phyloP scores from a whole-genome alignment of 2,113 vertebrate genomes.

The Ptyas mucosa region DNA sequence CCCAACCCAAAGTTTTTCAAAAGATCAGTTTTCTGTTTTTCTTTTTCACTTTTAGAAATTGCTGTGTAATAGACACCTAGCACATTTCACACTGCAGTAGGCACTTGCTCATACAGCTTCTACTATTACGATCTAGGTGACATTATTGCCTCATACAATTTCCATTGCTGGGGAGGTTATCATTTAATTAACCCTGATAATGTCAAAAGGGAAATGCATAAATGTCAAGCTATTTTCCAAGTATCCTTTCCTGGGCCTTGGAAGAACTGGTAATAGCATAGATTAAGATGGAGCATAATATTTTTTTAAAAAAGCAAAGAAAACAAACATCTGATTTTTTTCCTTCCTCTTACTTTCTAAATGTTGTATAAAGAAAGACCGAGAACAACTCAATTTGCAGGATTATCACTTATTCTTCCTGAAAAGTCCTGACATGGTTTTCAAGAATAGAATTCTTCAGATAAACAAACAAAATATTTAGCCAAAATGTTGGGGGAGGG shows the following conservation, averaged over 20 bases:
- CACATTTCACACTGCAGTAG: constrained; percentile 40
- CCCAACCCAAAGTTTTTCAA: constrained; percentile 7
- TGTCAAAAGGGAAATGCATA: constrained; percentile 61
- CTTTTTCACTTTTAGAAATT: constrained; percentile 27
- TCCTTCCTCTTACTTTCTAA: neutral
- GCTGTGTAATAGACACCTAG: constrained; percentile 19
- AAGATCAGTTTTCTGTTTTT: constrained; percentile 12
- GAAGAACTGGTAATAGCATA: constrained; percentile 26
- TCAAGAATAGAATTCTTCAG: neutral
- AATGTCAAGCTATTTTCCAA: constrained; percentile 58
- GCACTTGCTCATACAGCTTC: constrained; percentile 19
- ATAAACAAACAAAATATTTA: neutral
- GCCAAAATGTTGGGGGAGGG: neutral
- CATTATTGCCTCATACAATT: constrained; percentile 41
- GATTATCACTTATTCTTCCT: neutral
- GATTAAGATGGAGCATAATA: constrained; percentile 27
- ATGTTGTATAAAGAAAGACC: neutral
- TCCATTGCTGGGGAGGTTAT: constrained; percentile 49
- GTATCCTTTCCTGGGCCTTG: neutral
- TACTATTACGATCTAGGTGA: constrained; percentile 29
- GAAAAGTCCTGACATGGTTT: neutral
- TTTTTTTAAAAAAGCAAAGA: neutral
- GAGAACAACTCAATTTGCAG: neutral
- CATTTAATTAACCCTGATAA: constrained; percentile 64
- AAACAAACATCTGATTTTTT: neutral